These are phyloP conservation scores for Acromyrmex echinatior DNA, from an alignment of 1,140 invertebrate species.

Conservation along the genomic window DNA sequence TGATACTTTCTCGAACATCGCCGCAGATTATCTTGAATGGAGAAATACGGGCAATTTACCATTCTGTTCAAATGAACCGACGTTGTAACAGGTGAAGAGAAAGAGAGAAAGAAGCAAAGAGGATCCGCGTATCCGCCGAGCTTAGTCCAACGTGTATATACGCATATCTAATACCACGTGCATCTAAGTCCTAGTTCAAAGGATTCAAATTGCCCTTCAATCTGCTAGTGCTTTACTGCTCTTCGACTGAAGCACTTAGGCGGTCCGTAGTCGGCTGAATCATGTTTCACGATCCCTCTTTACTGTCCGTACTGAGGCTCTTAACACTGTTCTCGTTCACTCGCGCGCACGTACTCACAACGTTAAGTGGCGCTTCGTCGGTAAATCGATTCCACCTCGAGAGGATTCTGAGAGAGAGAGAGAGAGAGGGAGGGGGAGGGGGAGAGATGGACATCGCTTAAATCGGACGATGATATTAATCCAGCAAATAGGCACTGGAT, in stretches of 20 bases:
- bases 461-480: conserved; percentile 60
- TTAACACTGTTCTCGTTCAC: conserved; percentile 59
- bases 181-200: conserved; percentile 60
- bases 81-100: conserved; percentile 69
- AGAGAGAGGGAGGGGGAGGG: neutral
- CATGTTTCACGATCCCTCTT: conserved; percentile 66
- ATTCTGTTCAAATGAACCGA: conserved; percentile 53
- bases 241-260: conserved; percentile 46
- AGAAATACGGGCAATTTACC: conserved; percentile 74
- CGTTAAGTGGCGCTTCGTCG: conserved; percentile 52
- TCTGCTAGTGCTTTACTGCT: conserved; percentile 46
- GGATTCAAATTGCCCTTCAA: conserved; percentile 67
- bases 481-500: conserved; percentile 7
- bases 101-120: conserved; percentile 19
- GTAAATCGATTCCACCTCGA: conserved; percentile 59
- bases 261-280: conserved; percentile 59
- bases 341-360: conserved; percentile 42
- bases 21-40: conserved; percentile 70
- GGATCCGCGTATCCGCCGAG: conserved; percentile 8
- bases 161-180: conserved; percentile 8
- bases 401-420: neutral
- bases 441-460: conserved; percentile 33
- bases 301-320: conserved; percentile 57
- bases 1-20: conserved; percentile 82
- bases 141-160: conserved; percentile 27